Evolutionary conservation across 2,113 vertebrate species (phyloP).

Genomic region (Erinaceus europaeus): DNA sequence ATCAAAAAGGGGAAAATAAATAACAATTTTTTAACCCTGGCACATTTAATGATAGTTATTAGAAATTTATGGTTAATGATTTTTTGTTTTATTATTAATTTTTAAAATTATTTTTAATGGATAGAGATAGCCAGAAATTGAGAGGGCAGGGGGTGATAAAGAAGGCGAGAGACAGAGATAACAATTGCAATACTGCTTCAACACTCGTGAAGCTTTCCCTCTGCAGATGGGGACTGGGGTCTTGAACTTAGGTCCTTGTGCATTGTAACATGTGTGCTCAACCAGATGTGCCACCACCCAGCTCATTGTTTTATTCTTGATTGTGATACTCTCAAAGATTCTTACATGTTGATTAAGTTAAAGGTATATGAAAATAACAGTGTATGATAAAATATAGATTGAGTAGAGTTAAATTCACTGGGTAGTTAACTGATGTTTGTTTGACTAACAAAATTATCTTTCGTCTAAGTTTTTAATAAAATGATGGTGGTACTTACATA

Average conservation of each 20-base stretch:
- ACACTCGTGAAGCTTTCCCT: too few relatives aligned
- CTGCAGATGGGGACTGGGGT: too few relatives aligned
- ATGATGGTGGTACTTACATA: constrained; percentile 1
- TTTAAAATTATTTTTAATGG: not conserved
- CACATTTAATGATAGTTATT: not conserved
- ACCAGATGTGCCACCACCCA: too few relatives aligned
- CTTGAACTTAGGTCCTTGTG: too few relatives aligned
- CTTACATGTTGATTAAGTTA: not conserved
- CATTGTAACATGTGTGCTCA: too few relatives aligned
- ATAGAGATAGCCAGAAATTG: too few relatives aligned
- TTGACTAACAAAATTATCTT: constrained; percentile 25
- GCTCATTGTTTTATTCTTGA: constrained; percentile 44
- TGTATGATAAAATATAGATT: constrained; percentile 2
- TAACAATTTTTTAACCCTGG: too few relatives aligned
- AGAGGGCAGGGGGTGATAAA: too few relatives aligned
- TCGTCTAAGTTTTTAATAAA: not conserved
- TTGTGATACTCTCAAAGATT: not conserved
- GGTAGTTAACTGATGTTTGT: not conserved
- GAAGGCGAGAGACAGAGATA: too few relatives aligned
- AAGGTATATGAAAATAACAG: not conserved
- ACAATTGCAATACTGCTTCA: too few relatives aligned
- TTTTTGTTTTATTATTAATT: not conserved
- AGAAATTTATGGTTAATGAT: not conserved
- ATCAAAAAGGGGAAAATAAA: too few relatives aligned
- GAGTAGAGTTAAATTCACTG: constrained; percentile 23